Evolutionary conservation across 1,140 invertebrate species (phyloP), one percentile per base, ranked within the genome.

Genomic region (Drosophila serrata): DNA sequence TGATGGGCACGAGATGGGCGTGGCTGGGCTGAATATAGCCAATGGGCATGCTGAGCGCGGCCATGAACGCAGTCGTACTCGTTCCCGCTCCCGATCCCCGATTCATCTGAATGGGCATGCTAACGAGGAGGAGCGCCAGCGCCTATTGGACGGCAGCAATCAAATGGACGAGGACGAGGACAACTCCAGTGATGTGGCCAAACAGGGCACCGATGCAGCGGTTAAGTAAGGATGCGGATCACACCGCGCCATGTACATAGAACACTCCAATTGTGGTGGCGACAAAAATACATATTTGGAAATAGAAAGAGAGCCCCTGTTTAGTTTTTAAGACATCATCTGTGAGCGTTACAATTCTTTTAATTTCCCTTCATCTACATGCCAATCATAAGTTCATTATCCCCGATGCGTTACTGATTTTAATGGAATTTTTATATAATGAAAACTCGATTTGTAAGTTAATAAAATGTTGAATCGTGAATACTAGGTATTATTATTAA

Each of bases 161-260:
- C 84, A 70, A 53, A 88, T 87, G 85, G 84, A 87, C 0, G 84
- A 88, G 13, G 85, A 88, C 19, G 84, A 85, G 31, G 80, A 87
- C 24, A 88, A 88, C 40, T 88, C 85, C 39, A 78, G 77, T 46
- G 84, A 90, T 31, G 73, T 65, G 17, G 45, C 59, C 11, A 81
- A 70, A 53, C 57, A 56, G 22, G 63, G 56, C 24, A 53, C 49
- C 17, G 59, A 60, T 35, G 51, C 45, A 24, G 53, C 19, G 6
- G 39, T 62, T 12, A 88, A 87, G 39, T 88, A 80, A 63, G 43
- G 31, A 19, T 31, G 29, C 5, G 13, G 15, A 12, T 15, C n/a
- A 31, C 11, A 11, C 13, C 35, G n/a, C n/a, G 29, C 29, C 27
- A 35, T 86, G 82, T 80, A 84, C 31, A 87, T 77, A 87, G 58